Percentiles rank a stretch among this genome's conserved stretches.
These are phyloP conservation scores for Ariopsis seemanni DNA, from an alignment of 2,113 vertebrate species.

Conservation along the genomic window DNA sequence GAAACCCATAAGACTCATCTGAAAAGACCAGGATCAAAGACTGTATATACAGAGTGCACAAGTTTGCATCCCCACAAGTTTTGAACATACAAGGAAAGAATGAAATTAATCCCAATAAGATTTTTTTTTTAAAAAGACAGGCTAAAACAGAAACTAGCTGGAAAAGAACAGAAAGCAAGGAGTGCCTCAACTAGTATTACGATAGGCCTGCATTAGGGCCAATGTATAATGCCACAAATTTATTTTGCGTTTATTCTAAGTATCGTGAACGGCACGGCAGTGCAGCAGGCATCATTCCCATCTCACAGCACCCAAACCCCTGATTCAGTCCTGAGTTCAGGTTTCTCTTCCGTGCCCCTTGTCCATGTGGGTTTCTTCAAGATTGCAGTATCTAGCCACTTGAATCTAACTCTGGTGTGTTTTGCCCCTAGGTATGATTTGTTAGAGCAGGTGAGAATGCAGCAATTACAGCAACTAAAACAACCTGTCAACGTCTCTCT, in stretches of 20 bases:
- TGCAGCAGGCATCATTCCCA: neutral
- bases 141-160: too few species aligned
- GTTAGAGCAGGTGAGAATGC: neutral
- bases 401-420: neutral
- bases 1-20: neutral
- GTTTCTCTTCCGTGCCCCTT: neutral
- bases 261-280: neutral
- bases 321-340: neutral
- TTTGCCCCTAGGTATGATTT: neutral
- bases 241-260: neutral
- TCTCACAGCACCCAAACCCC: neutral
- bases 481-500: neutral
- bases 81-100: neutral
- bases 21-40: neutral
- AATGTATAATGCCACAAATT: neutral
- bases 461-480: neutral
- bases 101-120: neutral
- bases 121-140: too few species aligned
- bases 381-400: neutral
- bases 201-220: neutral
- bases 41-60: conserved; percentile 8
- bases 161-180: too few species aligned
- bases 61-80: neutral
- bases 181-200: neutral
- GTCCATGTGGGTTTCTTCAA: too few species aligned